Evolutionary conservation across 2,797 vertebrate species (phyloP), one percentile per base, ranked within the genome.

Genomic region (Lutjanus campechanus): DNA sequence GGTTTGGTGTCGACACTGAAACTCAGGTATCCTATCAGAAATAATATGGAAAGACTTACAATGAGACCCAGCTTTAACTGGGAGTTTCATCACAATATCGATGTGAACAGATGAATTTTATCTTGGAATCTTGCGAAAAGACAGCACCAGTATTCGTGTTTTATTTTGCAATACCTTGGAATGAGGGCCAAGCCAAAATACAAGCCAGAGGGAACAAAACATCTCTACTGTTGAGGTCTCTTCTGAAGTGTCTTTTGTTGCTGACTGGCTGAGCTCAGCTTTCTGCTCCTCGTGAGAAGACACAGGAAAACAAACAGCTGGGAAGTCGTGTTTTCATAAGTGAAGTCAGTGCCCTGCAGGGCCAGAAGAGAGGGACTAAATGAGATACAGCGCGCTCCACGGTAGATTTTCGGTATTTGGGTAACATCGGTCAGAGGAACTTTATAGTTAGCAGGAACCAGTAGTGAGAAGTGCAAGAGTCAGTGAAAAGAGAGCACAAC

Each of bases 321-420:
- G 83, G 88, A 90, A 92, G 85, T 74, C 64, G 2, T 94, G 93
- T 94, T 95, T 94, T 94, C 85, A 87, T 91, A 92, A 93, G 89
- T 86, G 87, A 83, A 91, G 91, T 88, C 89, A 63, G 80, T 82
- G 85, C 88, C 94, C 91, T 88, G 88, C 86, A 84, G 90, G 84
- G 86, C 72, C 85, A 90, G 89, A 86, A 67, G 76, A 73, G 88
- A 83, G 61, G 77, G 88, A 83, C 91, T 84, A 83, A 88, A 92
- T 74, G 81, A 90, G 93, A 91, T 74, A 77, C 87, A 78, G 82
- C 65, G 68, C 51, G 20, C 82, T 77, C 73, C 77, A 9, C 58
- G 85, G 82, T 79, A 55, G 83, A 73, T 85, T 75, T 63, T 43
- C 3, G 19, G 60, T 81, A 73, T 85, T 89, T 77, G 53, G 41